Evolutionary conservation across 2,888 invertebrate genomes (phyloP).

Genomic region (Lobophora halterata): DNA sequence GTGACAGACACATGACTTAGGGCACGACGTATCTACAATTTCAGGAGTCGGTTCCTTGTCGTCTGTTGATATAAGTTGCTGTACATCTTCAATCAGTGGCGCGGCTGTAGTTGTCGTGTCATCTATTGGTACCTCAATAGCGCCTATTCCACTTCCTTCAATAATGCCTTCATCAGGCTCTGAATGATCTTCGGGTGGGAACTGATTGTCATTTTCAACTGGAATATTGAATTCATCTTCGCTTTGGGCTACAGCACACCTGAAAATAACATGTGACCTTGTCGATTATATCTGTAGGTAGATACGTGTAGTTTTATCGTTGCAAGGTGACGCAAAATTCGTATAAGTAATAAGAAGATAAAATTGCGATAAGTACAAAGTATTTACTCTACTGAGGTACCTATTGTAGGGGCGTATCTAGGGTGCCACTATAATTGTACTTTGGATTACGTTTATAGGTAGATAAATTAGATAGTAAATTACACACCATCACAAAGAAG

Average conservation of each 20-base stretch:
- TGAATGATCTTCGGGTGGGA: constrained; percentile 58
- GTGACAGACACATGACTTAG: constrained; percentile 60
- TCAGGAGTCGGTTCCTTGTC: constrained; percentile 22
- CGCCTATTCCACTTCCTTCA: constrained; percentile 58
- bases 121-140: constrained; percentile 46
- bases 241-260: constrained; percentile 49
- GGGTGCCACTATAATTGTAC: constrained; percentile 29
- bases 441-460: not conserved
- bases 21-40: constrained; percentile 45
- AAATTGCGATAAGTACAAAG: constrained; percentile 60
- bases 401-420: constrained; percentile 59
- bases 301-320: constrained; percentile 48
- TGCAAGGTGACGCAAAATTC: constrained; percentile 64
- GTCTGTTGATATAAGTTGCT: constrained; percentile 36
- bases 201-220: constrained; percentile 64
- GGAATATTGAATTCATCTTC: constrained; percentile 61
- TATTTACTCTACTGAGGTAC: constrained; percentile 56
- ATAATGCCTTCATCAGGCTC: constrained; percentile 43
- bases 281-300: constrained; percentile 43
- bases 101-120: constrained; percentile 35
- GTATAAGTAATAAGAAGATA: constrained; percentile 62
- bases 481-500: too few relatives aligned
- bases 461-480: too few relatives aligned
- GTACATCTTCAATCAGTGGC: constrained; percentile 51
- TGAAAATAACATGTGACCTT: constrained; percentile 53